Conservation (phyloP, 2,113 vertebrate species). For the Chrysemys picta region DNA sequence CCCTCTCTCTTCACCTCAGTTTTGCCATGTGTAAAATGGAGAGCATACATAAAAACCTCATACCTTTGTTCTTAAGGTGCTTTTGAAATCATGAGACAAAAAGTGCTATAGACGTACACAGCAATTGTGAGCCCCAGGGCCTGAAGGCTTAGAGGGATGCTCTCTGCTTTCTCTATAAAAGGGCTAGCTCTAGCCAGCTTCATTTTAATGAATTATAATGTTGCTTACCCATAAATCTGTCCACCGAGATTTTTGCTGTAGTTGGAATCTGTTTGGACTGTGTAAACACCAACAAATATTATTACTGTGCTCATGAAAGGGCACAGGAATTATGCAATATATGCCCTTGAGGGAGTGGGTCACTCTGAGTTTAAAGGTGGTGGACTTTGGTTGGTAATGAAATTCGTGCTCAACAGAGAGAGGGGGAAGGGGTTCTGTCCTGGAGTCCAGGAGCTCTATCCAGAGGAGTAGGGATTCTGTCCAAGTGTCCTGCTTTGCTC, state of each 20-base stretch:
- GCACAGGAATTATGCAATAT: background rate
- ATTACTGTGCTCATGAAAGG: background rate
- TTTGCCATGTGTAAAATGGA: background rate
- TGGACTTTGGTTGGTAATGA: background rate
- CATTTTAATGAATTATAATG: background rate
- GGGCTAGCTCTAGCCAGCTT: background rate
- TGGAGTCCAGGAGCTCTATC: background rate
- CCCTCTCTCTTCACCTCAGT: background rate
- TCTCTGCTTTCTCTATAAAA: background rate
- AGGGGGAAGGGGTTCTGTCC: background rate
- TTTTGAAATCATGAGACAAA: background rate
- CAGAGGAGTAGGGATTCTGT: background rate
- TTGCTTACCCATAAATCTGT: background rate
- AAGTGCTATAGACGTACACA: background rate
- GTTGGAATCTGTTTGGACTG: background rate
- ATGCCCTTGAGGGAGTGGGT: background rate
- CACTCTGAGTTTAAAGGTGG: background rate
- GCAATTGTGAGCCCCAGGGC: background rate
- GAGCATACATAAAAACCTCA: background rate
- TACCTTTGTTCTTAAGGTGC: background rate
- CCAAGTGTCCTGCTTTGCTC: background rate
- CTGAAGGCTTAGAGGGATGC: background rate
- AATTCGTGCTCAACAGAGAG: background rate
- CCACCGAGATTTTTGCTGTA: background rate
- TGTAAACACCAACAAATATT: background rate